Percentiles rank a stretch among this genome's conserved stretches.
These are phyloP conservation scores for Oryzias javanicus DNA, from an alignment of 2,113 vertebrate species.

Conservation along the genomic window DNA sequence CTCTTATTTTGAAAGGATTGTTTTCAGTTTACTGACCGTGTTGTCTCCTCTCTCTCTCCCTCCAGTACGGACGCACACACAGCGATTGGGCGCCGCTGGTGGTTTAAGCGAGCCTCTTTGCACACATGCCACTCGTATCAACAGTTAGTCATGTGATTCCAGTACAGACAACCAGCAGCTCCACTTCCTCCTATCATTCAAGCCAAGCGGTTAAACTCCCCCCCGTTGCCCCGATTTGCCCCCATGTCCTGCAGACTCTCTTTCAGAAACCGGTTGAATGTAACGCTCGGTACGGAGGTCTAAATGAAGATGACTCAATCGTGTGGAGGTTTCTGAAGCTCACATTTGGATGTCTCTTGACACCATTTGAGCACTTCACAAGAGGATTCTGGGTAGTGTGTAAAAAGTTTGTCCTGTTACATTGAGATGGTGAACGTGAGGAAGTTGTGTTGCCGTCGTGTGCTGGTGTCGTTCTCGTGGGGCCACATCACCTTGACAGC, in stretches of 20 bases:
- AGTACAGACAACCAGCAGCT: conserved; percentile 20
- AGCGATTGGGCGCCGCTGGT: conserved; percentile 82
- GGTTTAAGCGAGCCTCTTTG: conserved; percentile 39
- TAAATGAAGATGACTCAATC: no score
- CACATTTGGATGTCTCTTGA: conserved; percentile 1
- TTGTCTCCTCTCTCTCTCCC: neutral
- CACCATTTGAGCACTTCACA: neutral
- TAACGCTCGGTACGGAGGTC: neutral
- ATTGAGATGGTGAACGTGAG: conserved; percentile 1
- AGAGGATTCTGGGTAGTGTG: neutral
- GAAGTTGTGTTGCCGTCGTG: conserved; percentile 15
- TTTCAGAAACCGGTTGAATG: conserved; percentile 7
- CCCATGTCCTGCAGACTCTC: neutral
- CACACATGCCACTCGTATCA: conserved; percentile 38
- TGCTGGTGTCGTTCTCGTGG: conserved; percentile 2
- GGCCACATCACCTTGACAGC: conserved; percentile 27
- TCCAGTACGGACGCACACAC: conserved; percentile 79
- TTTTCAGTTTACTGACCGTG: neutral
- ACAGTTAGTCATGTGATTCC: conserved; percentile 23
- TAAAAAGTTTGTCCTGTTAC: conserved; percentile 22
- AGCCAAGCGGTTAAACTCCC: neutral
- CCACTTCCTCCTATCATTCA: neutral
- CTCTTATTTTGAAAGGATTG: neutral
- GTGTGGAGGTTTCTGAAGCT: no score
- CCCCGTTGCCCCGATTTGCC: conserved; percentile 13